Percentiles rank a stretch among this genome's conserved stretches.
phyloP scores from a whole-genome alignment of 2,797 vertebrate species.

The Helarctos malayanus region DNA sequence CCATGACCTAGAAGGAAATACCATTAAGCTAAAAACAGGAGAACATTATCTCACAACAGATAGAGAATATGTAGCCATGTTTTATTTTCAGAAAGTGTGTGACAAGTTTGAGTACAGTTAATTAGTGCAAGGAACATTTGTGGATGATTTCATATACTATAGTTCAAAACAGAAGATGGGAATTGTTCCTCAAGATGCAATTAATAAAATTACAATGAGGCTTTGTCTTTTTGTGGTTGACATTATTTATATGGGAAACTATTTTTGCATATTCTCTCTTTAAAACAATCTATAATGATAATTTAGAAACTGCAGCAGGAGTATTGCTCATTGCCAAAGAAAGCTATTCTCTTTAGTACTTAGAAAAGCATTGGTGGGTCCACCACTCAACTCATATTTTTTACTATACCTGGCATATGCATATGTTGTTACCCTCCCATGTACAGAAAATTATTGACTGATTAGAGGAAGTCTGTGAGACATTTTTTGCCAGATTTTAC shows the following conservation, averaged over 20 bases:
- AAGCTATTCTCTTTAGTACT: neutral
- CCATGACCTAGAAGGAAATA: conserved; percentile 43
- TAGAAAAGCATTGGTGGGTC: neutral
- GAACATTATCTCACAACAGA: conserved; percentile 36
- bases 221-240: conserved; percentile 59
- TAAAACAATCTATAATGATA: conserved; percentile 30
- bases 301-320: conserved; percentile 31
- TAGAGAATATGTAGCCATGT: neutral
- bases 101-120: conserved; percentile 60
- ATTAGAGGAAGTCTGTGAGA: neutral
- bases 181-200: conserved; percentile 64
- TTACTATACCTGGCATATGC: neutral
- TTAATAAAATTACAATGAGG: conserved; percentile 69
- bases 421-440: neutral
- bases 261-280: conserved; percentile 29
- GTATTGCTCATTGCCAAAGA: neutral
- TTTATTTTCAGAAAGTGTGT: conserved; percentile 55
- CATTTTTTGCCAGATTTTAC: neutral
- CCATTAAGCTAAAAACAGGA: conserved; percentile 21
- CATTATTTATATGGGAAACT: conserved; percentile 67
- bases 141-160: conserved; percentile 22
- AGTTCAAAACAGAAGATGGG: conserved; percentile 53
- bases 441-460: neutral
- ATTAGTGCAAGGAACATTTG: conserved; percentile 60
- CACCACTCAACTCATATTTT: neutral